phyloP scores from a whole-genome alignment of 2,888 invertebrate genomes.

The Strigamia crassipes region DNA sequence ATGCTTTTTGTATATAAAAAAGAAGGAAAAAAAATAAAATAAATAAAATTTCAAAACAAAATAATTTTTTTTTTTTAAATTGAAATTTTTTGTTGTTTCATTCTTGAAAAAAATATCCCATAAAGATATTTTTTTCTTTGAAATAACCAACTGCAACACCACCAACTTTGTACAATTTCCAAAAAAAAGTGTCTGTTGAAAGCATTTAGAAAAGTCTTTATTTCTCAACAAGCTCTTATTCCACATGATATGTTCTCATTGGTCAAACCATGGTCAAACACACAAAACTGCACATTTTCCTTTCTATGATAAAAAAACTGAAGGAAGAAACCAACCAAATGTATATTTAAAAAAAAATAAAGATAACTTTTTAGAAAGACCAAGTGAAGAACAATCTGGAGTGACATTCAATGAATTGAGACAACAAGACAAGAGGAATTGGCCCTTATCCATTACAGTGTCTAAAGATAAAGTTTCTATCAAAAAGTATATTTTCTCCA shows the following conservation, averaged over 20 bases:
- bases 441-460: not conserved
- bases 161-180: not conserved
- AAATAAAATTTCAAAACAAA: conserved; percentile 1
- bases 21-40: not conserved
- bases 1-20: not conserved
- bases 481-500: not conserved
- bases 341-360: not conserved
- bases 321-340: not conserved
- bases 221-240: not conserved
- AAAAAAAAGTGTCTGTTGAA: not conserved
- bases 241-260: not conserved
- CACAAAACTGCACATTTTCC: conserved; percentile 4
- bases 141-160: not conserved
- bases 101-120: not conserved
- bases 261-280: conserved; percentile 6
- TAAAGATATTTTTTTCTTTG: not conserved
- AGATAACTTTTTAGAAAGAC: not conserved
- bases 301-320: not conserved
- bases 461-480: not conserved
- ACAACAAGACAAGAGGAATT: not conserved
- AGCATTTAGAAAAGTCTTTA: not conserved
- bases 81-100: not conserved
- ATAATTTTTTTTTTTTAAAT: not conserved
- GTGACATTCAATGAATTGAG: not conserved
- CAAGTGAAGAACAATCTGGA: not conserved